Base-by-base conservation (phyloP, 2,797 vertebrate genomes). In the Sylvia borin region DNA sequence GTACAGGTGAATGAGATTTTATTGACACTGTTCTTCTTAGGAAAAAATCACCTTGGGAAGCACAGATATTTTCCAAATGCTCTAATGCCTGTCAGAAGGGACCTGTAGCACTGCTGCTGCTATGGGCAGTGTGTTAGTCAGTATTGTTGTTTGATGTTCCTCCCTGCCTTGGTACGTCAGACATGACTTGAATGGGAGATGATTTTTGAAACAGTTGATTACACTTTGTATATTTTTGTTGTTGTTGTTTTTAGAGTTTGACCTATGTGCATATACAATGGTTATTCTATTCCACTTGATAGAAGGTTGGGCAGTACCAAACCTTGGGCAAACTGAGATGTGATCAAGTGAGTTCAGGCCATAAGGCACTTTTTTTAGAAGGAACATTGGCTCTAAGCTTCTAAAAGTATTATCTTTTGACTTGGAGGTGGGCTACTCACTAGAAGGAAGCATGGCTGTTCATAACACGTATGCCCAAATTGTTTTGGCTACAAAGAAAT, bases 1-100 rank as follows among this genome's bases (percentile, higher is more conserved):
- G 88, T 94, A 94, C 88, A 94, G 85, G 76, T 96, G 94, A 95
- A 95, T 96, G 94, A 95, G 95, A 74, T 87, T 96, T 84, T 85
- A 90, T n/a, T 92, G 85, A 95, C 22, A 18, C 58, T 95, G 60
- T 89, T 91, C n/a, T 93, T 91, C 83, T 70, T 66, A 93, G 73
- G 66, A 66, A 88, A 43, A 80, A 74, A 60, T 54, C 75, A 29
- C 74, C 74, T 88, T 88, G 78, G 67, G 61, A 93, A 86, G 60
- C 72, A 85, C 61, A 82, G 88, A 80, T 76, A 70, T 10, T 65
- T 85, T 95, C 67, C 68, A 88, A 95, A 92, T 74, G 38, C 64
- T 70, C 89, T 90, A 60, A 91, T 76, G 80, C 75, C 53, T 87
- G 75, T 89, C 71, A 78, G 85, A 95, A 91, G 65, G 91, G 88